A percentile compares a stretch with the other conserved stretches of the same genome.
These are phyloP conservation scores for Grammatotria lemairii DNA, from an alignment of 2,113 vertebrate genomes.

Conservation along the genomic window DNA sequence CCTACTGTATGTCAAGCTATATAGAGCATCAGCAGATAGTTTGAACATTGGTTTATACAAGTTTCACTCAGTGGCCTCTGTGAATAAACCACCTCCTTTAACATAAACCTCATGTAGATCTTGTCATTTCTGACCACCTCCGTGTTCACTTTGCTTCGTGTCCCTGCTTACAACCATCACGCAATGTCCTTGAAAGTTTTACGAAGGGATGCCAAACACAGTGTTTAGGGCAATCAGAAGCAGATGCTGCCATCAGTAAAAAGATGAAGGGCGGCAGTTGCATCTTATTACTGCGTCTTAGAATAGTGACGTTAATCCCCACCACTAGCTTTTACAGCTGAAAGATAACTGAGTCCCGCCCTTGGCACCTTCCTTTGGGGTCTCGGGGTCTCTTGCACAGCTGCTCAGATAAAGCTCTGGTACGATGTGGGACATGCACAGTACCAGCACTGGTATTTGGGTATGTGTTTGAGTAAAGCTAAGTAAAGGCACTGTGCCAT, in stretches of 20 bases:
- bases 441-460: background rate
- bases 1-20: background rate
- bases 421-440: conserved; percentile 4
- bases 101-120: background rate
- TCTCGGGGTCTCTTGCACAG: conserved; percentile 19
- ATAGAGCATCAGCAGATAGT: background rate
- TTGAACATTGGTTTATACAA: background rate
- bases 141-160: background rate
- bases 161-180: background rate
- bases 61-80: background rate
- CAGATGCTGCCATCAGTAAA: conserved; percentile 20
- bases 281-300: conserved; percentile 22
- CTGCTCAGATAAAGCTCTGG: conserved; percentile 12
- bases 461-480: background rate
- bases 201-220: background rate
- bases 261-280: conserved; percentile 26
- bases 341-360: conserved; percentile 18
- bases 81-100: background rate
- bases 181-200: background rate
- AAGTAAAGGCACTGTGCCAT: background rate
- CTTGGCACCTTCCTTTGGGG: background rate
- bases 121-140: background rate
- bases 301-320: conserved; percentile 40
- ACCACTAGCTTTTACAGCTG: background rate
- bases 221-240: background rate